Evolutionary conservation across 1,140 invertebrate species (phyloP).

Genomic region (Drosophila asahinai): DNA sequence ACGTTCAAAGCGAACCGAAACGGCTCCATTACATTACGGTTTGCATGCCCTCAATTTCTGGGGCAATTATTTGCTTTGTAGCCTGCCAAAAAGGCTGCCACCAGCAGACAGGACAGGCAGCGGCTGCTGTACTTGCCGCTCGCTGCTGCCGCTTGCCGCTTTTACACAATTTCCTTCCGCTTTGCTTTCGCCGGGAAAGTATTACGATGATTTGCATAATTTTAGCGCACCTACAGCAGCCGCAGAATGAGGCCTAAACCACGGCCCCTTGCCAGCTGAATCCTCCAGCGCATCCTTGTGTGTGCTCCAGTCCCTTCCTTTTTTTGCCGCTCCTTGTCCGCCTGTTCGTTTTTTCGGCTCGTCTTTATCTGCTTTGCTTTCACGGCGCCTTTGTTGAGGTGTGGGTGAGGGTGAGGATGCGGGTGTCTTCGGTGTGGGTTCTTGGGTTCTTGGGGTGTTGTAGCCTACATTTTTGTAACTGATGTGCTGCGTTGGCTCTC

Average conservation of each 20-base stretch:
- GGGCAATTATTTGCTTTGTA: slow-evolving; percentile 80
- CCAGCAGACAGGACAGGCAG: slow-evolving; percentile 24
- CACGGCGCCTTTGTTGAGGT: slow-evolving; percentile 49
- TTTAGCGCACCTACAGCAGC: slow-evolving; percentile 76
- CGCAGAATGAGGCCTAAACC: slow-evolving; percentile 53
- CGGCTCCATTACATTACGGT: slow-evolving; percentile 75
- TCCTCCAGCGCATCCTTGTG: slow-evolving; percentile 54
- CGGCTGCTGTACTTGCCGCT: slow-evolving; percentile 17
- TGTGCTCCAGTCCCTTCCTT: slow-evolving; percentile 6
- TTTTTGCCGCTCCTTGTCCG: not conserved
- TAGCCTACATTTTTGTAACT: slow-evolving; percentile 80
- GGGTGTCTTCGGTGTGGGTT: slow-evolving; percentile 2
- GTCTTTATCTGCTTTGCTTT: slow-evolving; percentile 70
- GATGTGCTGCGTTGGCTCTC: slow-evolving; percentile 75
- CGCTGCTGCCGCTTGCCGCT: slow-evolving; percentile 28
- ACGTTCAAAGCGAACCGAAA: slow-evolving; percentile 70
- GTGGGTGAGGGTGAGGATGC: slow-evolving; percentile 6
- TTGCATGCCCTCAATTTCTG: slow-evolving; percentile 78
- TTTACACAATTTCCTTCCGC: slow-evolving; percentile 76
- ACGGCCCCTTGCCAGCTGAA: slow-evolving; percentile 30
- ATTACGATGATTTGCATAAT: slow-evolving; percentile 84
- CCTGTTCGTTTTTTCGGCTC: slow-evolving; percentile 43
- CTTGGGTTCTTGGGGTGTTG: slow-evolving; percentile 5
- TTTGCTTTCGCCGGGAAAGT: slow-evolving; percentile 69
- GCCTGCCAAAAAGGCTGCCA: slow-evolving; percentile 58